Evolutionary conservation across 2,797 vertebrate species (phyloP).

Genomic region (Somateria mollissima): DNA sequence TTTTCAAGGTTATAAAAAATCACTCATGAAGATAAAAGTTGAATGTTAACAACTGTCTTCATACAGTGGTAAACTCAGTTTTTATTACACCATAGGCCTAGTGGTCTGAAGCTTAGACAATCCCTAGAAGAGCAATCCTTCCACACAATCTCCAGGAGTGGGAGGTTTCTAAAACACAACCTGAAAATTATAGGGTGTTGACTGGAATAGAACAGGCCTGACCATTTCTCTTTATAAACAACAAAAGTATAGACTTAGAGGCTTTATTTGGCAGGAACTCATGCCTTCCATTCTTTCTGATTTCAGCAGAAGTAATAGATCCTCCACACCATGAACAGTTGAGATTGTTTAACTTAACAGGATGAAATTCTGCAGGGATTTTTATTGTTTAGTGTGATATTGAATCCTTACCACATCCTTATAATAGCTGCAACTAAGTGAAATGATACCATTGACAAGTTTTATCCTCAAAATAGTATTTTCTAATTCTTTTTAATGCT

Average conservation of each 20-base stretch:
- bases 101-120: background rate
- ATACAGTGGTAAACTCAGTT: background rate
- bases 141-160: background rate
- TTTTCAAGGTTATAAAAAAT: constrained; percentile 49
- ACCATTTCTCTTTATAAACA: background rate
- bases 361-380: background rate
- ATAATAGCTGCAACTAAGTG: background rate
- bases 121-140: background rate
- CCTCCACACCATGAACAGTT: background rate
- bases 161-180: background rate
- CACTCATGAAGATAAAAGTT: background rate
- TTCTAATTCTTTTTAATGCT: background rate
- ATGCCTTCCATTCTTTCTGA: background rate
- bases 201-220: background rate
- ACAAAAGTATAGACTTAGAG: background rate
- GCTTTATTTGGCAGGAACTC: background rate
- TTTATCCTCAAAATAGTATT: background rate
- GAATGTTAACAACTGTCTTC: constrained; percentile 42
- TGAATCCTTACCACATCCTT: background rate
- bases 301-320: background rate
- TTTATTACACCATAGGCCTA: background rate
- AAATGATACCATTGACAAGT: background rate
- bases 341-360: background rate
- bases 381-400: background rate
- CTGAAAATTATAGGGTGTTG: background rate